phyloP scores from a whole-genome alignment of 1,140 invertebrate genomes.

The Agrypnia vestita region DNA sequence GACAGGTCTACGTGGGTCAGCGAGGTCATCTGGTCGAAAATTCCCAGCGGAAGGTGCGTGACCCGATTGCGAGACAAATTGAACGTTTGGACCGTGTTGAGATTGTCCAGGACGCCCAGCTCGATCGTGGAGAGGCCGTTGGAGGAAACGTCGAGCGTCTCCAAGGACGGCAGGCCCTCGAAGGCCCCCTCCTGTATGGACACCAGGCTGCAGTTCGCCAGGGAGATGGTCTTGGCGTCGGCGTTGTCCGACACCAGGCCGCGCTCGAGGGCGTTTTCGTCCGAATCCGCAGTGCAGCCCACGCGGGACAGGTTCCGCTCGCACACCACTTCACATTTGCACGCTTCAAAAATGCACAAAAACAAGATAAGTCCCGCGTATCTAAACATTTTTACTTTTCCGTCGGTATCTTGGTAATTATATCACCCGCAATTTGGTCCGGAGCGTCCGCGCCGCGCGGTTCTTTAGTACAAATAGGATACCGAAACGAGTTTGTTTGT shows the following conservation, averaged over 20 bases:
- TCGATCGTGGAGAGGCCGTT: slow-evolving; percentile 27
- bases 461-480: neutral
- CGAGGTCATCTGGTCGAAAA: slow-evolving; percentile 47
- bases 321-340: slow-evolving; percentile 38
- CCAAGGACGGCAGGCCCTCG: slow-evolving; percentile 33
- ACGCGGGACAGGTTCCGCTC: slow-evolving; percentile 7
- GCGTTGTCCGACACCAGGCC: slow-evolving; percentile 46
- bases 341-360: neutral
- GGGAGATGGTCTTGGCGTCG: slow-evolving; percentile 1
- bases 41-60: slow-evolving; percentile 31
- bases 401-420: too few relatives aligned
- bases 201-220: slow-evolving; percentile 40
- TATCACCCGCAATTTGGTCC: too few relatives aligned
- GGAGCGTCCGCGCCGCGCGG: too few relatives aligned
- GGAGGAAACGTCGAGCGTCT: slow-evolving; percentile 48
- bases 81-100: slow-evolving; percentile 41
- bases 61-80: slow-evolving; percentile 51
- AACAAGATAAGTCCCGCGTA: neutral
- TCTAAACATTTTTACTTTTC: neutral
- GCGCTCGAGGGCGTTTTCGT: slow-evolving; percentile 32
- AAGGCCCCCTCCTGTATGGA: slow-evolving; percentile 42
- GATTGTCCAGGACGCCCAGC: slow-evolving; percentile 43
- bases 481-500: slow-evolving; percentile 8
- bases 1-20: slow-evolving; percentile 52
- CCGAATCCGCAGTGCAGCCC: slow-evolving; percentile 34